A percentile compares a stretch with the other conserved stretches of the same genome.
phyloP scores from a whole-genome alignment of 2,888 invertebrate genomes.

The Tetheella fluctuosa region DNA sequence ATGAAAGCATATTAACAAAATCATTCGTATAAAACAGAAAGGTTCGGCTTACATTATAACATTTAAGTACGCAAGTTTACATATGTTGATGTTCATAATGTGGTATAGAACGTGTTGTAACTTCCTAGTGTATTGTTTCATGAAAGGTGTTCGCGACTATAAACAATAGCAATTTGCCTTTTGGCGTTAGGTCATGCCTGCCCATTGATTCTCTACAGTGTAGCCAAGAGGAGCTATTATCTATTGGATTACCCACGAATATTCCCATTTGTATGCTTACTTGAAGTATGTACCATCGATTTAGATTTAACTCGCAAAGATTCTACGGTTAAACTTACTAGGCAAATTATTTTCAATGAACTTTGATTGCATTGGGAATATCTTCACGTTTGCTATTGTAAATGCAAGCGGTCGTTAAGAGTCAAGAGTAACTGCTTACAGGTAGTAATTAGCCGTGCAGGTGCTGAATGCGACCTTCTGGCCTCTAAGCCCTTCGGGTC shows the following conservation, averaged over 20 bases:
- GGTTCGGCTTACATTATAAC: too few species aligned
- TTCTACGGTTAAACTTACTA: neutral
- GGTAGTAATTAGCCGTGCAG: constrained; percentile 78
- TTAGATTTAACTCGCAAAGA: neutral
- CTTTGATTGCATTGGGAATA: constrained; percentile 42
- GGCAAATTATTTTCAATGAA: constrained; percentile 6
- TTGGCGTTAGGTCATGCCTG: constrained; percentile 68
- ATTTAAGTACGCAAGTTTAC: neutral
- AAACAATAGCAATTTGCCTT: constrained; percentile 74
- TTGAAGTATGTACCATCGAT: neutral
- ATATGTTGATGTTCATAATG: neutral
- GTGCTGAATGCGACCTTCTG: constrained; percentile 77
- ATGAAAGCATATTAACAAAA: too few species aligned
- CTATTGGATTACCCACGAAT: constrained; percentile 22
- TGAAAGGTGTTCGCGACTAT: constrained; percentile 66
- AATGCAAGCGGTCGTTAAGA: constrained; percentile 64
- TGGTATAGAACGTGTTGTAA: constrained; percentile 49
- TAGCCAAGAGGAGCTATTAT: constrained; percentile 44
- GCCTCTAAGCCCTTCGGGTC: constrained; percentile 49
- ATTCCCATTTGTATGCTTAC: neutral
- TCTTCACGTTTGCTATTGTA: constrained; percentile 30
- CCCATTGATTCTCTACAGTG: constrained; percentile 58
- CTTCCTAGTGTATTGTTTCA: constrained; percentile 71
- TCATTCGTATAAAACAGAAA: neutral
- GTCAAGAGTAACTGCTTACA: constrained; percentile 67